A percentile compares a stretch with the other conserved stretches of the same genome.
These are phyloP conservation scores for Oryzias celebensis DNA, from an alignment of 2,113 vertebrate genomes.

Conservation along the genomic window DNA sequence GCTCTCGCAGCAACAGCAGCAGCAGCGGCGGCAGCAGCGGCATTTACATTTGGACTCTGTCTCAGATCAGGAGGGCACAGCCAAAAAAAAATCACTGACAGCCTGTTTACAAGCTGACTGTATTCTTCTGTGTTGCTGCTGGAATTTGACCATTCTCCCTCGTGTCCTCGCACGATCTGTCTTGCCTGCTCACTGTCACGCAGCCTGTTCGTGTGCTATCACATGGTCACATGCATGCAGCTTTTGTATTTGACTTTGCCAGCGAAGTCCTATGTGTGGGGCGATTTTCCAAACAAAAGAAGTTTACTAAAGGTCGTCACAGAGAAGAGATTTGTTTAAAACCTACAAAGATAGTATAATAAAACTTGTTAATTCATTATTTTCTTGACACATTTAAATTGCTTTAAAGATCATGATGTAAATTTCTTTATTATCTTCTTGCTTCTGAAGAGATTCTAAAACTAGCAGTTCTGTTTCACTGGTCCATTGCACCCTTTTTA, in stretches of 20 bases:
- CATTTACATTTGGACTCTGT: slow-evolving; percentile 39
- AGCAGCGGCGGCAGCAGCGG: neutral
- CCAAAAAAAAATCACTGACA: slow-evolving; percentile 36
- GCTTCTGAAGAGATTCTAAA: too few species aligned
- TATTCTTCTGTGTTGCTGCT: slow-evolving; percentile 38
- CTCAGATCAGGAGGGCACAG: slow-evolving; percentile 21
- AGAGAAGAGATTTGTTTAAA: too few species aligned
- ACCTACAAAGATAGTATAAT: neutral
- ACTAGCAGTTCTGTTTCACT: too few species aligned
- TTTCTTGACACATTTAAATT: too few species aligned
- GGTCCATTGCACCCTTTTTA: too few species aligned
- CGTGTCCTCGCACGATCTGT: slow-evolving; percentile 55
- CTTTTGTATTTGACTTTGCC: slow-evolving; percentile 39
- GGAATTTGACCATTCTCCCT: slow-evolving; percentile 32
- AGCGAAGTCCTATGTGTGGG: slow-evolving; percentile 46
- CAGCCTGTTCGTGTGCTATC: slow-evolving; percentile 40
- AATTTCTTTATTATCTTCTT: too few species aligned
- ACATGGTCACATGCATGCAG: slow-evolving; percentile 22
- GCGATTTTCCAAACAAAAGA: slow-evolving; percentile 48
- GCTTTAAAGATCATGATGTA: too few species aligned
- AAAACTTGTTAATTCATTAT: too few species aligned
- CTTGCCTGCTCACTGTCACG: slow-evolving; percentile 46
- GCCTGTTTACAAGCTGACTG: slow-evolving; percentile 37
- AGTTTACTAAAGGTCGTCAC: slow-evolving; percentile 1
- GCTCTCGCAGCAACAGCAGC: slow-evolving; percentile 20